These are phyloP conservation scores for Porites lutea DNA, from an alignment of 64 coral and sea anemone genomes.

Conservation along the genomic window DNA sequence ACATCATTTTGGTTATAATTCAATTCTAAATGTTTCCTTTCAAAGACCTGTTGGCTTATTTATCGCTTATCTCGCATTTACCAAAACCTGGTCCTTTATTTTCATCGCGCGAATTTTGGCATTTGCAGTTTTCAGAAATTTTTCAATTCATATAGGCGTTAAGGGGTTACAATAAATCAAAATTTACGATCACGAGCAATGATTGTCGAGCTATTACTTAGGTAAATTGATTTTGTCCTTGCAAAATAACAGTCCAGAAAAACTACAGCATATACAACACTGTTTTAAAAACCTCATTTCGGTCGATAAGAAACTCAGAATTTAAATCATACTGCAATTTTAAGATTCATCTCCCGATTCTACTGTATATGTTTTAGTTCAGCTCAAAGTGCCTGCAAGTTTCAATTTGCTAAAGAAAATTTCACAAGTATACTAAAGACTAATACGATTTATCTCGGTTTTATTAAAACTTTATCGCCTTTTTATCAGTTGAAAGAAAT, in stretches of 20 bases:
- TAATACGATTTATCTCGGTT: neutral
- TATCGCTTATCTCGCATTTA: neutral
- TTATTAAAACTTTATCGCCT: neutral
- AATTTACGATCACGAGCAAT: neutral
- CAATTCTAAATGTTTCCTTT: constrained; percentile 2
- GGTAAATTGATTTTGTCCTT: constrained; percentile 3
- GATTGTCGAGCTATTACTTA: neutral
- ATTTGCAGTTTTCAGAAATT: neutral
- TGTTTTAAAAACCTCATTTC: neutral
- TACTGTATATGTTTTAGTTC: too few relatives aligned
- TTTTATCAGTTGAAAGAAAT: neutral
- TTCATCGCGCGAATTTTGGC: neutral
- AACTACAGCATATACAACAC: neutral
- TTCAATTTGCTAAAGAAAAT: too few relatives aligned
- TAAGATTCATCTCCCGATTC: too few relatives aligned
- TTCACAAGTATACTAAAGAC: too few relatives aligned
- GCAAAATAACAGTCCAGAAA: neutral
- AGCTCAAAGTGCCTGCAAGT: too few relatives aligned
- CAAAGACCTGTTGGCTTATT: neutral
- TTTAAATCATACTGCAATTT: too few relatives aligned
- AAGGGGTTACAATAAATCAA: neutral
- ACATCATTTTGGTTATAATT: neutral
- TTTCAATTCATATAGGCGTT: neutral
- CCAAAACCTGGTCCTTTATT: neutral
- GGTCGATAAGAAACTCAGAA: too few relatives aligned